Percentiles rank a stretch among this genome's conserved stretches.
phyloP scores from a whole-genome alignment of 2,888 invertebrate species.

The Melieria crassipennis region DNA sequence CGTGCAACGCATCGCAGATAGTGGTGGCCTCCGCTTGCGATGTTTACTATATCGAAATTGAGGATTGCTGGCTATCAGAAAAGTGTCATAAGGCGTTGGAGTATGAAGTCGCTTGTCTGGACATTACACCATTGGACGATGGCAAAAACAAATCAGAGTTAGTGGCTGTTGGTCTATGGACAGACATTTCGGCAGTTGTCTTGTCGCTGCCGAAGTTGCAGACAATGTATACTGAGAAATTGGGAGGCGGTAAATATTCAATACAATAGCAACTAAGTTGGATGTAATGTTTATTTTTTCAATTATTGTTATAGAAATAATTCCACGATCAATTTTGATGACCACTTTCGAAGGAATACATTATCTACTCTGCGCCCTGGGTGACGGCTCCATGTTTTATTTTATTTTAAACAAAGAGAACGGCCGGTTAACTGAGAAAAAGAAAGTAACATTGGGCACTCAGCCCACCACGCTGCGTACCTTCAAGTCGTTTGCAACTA shows the following conservation, averaged over 20 bases:
- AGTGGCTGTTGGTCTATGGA: constrained; percentile 96
- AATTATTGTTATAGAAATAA: constrained; percentile 78
- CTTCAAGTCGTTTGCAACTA: constrained; percentile 89
- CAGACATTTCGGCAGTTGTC: constrained; percentile 92
- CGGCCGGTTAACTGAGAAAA: constrained; percentile 85
- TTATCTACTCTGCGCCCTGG: constrained; percentile 90
- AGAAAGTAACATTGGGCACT: constrained; percentile 96
- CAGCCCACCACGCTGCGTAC: constrained; percentile 94
- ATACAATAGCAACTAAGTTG: constrained; percentile 20
- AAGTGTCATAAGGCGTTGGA: constrained; percentile 80
- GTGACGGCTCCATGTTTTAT: constrained; percentile 98
- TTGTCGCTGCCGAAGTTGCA: constrained; percentile 82
- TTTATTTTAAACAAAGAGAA: constrained; percentile 82
- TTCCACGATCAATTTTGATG: constrained; percentile 95
- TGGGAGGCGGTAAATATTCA: constrained; percentile 77
- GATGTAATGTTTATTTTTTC: constrained; percentile 5
- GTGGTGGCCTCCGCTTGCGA: constrained; percentile 89
- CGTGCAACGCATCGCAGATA: constrained; percentile 79
- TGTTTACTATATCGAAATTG: constrained; percentile 83
- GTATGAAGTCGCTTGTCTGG: constrained; percentile 95
- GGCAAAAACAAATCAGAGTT: constrained; percentile 74
- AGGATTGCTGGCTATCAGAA: constrained; percentile 72
- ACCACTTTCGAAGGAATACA: constrained; percentile 92
- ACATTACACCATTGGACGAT: constrained; percentile 83
- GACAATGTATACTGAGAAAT: constrained; percentile 84